These are phyloP conservation scores for Amblyteles armatorius DNA, from an alignment of 2,888 invertebrate genomes.

Conservation along the genomic window DNA sequence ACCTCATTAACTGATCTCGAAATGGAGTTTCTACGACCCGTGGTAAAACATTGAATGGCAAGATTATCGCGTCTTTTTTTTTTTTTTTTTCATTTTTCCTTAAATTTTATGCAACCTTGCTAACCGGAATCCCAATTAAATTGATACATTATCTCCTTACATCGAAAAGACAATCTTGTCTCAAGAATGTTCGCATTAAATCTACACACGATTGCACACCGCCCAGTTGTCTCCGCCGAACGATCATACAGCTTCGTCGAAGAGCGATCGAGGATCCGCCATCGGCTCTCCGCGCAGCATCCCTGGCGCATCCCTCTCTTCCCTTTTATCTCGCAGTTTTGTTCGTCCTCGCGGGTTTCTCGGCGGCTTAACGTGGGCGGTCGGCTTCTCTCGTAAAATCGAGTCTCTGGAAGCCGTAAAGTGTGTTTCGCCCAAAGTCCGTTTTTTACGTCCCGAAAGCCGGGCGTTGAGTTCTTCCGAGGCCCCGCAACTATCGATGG, in stretches of 20 bases:
- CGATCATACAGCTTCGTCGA: conserved; percentile 23
- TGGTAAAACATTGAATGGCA: no score
- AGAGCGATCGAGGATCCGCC: conserved; percentile 29
- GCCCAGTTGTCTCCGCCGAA: not conserved
- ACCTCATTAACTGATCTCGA: no score
- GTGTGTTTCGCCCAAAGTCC: conserved; percentile 15
- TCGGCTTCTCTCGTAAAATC: conserved; percentile 62
- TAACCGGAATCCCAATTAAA: not conserved
- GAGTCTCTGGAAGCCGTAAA: conserved; percentile 62
- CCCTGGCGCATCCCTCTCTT: not conserved
- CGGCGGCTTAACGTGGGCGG: conserved; percentile 51
- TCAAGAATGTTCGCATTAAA: not conserved
- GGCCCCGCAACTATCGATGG: not conserved
- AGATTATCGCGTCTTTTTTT: no score
- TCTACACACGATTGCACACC: not conserved
- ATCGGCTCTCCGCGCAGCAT: conserved; percentile 2
- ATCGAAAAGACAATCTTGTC: not conserved
- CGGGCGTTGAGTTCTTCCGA: conserved; percentile 5
- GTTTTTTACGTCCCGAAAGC: conserved; percentile 40
- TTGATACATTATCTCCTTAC: not conserved
- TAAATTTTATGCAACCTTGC: no score
- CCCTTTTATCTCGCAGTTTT: conserved; percentile 48
- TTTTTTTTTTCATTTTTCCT: no score
- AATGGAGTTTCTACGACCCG: no score
- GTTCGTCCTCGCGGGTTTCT: conserved; percentile 35